Evolutionary conservation across 1,140 invertebrate species (phyloP), one percentile per base, ranked within the genome.

Genomic region (Luehdorfia chinensis): DNA sequence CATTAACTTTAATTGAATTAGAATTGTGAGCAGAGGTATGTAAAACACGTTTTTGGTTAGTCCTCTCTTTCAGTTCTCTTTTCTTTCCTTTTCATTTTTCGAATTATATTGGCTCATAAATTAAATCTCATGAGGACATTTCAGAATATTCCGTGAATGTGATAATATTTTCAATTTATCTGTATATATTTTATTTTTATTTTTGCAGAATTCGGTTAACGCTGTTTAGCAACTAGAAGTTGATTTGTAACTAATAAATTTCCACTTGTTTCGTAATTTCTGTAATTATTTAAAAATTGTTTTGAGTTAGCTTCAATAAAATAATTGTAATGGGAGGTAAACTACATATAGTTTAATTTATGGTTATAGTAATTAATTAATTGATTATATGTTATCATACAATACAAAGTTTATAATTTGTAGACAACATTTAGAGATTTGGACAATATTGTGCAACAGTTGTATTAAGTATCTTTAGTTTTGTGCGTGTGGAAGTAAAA

Each of bases 131-230:
- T n/a, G n/a, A n/a, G n/a, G n/a, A n/a, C n/a, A n/a, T n/a, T n/a
- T n/a, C n/a, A n/a, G n/a, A n/a, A n/a, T n/a, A n/a, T n/a, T n/a
- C n/a, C n/a, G 19, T 21, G 2, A 21, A 21, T 21, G 6, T 21
- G 30, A 31, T 12, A 13, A 31, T 11, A 12, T 12, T 4, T n/a
- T 31, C 6, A 31, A 31, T 11, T 31, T 31, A 1, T 31, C 30
- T 31, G 30, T 31, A 31, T 31, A 31, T 31, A 30, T 30, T 9
- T 30, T n/a, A n/a, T n/a, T n/a, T 30, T 30, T 8, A 12, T 12
- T 31, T 13, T 12, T 30, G 27, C 9, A 31, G 30, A n/a, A 27
- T 27, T 27, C 11, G 11, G 3, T 31, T 12, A 13, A 12, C 2
- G 9, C 6, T 31, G 9, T 1, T 31, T 12, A 11, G 30, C 30